Base-by-base conservation (phyloP, 2,113 vertebrate genomes). In the Actenoides lindsayi region DNA sequence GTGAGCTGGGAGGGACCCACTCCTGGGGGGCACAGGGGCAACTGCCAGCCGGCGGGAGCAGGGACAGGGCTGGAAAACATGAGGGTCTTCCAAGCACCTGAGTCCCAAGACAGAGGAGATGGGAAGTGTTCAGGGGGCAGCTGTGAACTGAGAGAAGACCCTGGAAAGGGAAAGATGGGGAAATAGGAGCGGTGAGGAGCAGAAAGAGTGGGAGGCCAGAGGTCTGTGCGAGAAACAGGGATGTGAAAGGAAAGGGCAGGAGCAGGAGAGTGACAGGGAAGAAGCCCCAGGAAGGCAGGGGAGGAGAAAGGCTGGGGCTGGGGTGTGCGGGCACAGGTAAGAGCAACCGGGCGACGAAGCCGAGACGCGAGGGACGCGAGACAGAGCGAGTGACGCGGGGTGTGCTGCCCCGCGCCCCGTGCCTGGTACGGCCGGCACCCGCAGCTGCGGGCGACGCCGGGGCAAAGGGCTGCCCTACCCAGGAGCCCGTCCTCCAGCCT, bases 301-400 rank as follows among this genome's bases (percentile, higher is more conserved):
- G n/a, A 62, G 12, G 23, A 25, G 53, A 12, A 21, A 9, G 7
- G 21, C 28, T 2, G 19, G 11, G n/a, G 20, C n/a, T 6, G 56
- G 12, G 30, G 3, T 4, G 27, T 5, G 50, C 39, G 9, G 51
- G 21, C 25, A 53, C 37, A 9, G 37, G n/a, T 46, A 14, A 19
- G 54, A 19, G 54, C 4, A 21, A 18, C 5, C 23, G 3, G 69
- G 33, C 18, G 23, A 6, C 8, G 18, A 5, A 24, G 16, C 20
- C 2, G n/a, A 12, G 30, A 1, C 19, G 4, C 37, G 37, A 16
- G 2, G 25, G 11, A 13, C 27, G 13, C 0, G 37, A 25, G 9
- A 4, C 0, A 10, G 21, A 9, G 19, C 20, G 7, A 31, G 11
- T 9, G 25, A 1, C 4, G 0, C 1, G 30, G 16, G 30, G 2